Conservation (phyloP, 1,140 invertebrate species). For the Dendroctonus ponderosae region DNA sequence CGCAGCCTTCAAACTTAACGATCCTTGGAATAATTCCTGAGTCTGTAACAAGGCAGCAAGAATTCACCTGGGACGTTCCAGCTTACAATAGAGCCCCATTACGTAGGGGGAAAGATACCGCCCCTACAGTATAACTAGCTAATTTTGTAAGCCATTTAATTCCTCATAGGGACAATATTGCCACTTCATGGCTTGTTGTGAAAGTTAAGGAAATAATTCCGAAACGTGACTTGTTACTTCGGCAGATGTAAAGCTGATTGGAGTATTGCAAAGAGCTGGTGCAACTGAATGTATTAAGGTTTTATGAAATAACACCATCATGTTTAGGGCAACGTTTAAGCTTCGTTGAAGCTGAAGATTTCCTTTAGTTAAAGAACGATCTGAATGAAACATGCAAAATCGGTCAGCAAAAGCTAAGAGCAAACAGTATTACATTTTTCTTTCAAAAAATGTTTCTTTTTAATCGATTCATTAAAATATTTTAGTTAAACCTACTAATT, state of each 20-base stretch:
- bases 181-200: slow-evolving; percentile 1
- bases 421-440: too few relatives aligned
- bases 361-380: background rate
- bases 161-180: slow-evolving; percentile 24
- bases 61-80: slow-evolving; percentile 25
- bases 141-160: slow-evolving; percentile 24
- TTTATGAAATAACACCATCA: too few relatives aligned
- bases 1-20: slow-evolving; percentile 8
- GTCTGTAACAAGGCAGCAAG: slow-evolving; percentile 14
- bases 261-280: too few relatives aligned
- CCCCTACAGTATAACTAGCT: slow-evolving; percentile 14
- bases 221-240: slow-evolving; percentile 1
- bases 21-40: slow-evolving; percentile 5
- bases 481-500: too few relatives aligned
- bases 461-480: too few relatives aligned
- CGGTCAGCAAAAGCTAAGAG: too few relatives aligned
- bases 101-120: slow-evolving; percentile 21
- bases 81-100: slow-evolving; percentile 25
- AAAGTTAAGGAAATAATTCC: slow-evolving; percentile 5
- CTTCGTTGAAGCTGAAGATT: background rate
- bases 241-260: too few relatives aligned
- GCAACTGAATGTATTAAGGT: too few relatives aligned
- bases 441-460: too few relatives aligned
- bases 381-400: too few relatives aligned
- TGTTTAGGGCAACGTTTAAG: background rate